Base-by-base conservation (phyloP, 1,140 invertebrate genomes). In the Pachyrhynchus sulphureomaculatus region DNA sequence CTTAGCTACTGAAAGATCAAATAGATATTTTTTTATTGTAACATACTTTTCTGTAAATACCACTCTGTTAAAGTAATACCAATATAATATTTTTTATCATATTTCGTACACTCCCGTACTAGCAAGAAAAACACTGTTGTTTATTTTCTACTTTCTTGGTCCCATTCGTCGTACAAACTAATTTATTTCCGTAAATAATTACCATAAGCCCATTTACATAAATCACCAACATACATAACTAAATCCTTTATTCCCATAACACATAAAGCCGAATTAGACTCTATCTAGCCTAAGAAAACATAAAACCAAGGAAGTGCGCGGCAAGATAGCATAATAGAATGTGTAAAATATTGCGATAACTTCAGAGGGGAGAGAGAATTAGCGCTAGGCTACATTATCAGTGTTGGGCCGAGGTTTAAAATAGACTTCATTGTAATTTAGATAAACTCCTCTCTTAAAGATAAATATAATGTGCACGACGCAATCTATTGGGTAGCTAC, bases 171-270 rank as follows among this genome's bases (percentile, higher is more conserved):
- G n/a, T 39, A 45, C 9, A 15, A 41, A 6, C 55, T 57, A 57
- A 57, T 57, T 57, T 57, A 57, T 57, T 57, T 57, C 55, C 55
- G 55, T 41, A 57, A 57, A 57, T 57, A 57, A 57, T 57, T 57
- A 57, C 55, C 55, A 32, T 45, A 48, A 57, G 44, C 42, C 55
- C 55, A 57, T 57, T 57, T 57, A 48, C 55, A 57, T 57, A 57
- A 57, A 57, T 57, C 55, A 57, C 29, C 55, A 48, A 48, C 55
- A 48, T 26, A 57, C 55, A 57, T 34, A 57, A 36, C 42, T 48
- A 37, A 57, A 41, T 39, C 55, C 55, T 57, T 57, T 57, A 57
- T 57, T 57, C 55, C 55, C 55, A 57, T 47, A 48, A 47, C 55
- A 34, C 33, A 57, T 57, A 57, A 57, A 57, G 55, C 24, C 55